Evolutionary conservation across 2,797 vertebrate species (phyloP), one percentile per base, ranked within the genome.

Genomic region (Pseudochaenichthys georgianus): DNA sequence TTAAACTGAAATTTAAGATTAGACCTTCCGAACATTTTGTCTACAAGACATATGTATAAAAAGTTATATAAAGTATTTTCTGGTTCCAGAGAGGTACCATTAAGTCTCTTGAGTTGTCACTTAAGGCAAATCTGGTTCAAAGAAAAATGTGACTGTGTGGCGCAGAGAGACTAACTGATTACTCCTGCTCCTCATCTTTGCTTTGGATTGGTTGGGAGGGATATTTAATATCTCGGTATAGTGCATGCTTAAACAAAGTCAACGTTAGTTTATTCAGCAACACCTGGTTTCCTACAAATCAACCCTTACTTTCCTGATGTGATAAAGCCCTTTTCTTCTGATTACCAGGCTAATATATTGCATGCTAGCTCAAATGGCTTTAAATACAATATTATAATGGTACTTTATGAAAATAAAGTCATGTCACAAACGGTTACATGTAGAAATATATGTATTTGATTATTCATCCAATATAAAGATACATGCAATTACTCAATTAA

Each of bases 391-490:
- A 38, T 9, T 38, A 38, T 38, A 9, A 38, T 38, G 34, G 8
- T 38, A 38, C 34, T 38, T 38, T 38, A 38, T 38, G 34, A 38
- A 38, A 38, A 38, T 38, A 21, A 47, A 47, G 17, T 74, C n/a
- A 75, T 43, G 64, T 57, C 43, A 75, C 48, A 80, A 69, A 62
- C 4, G 3, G 12, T 66, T 41, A 55, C 12, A 57, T 67, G 21
- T 62, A 85, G 48, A 67, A 80, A 90, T 83, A 72, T 61, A 77
- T 91, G 86, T 87, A 85, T 86, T 81, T 72, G n/a, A 77, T 43
- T 73, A 64, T 77, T 48, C 70, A 63, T 86, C 31, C 55, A 72
- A 45, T 66, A 66, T 41, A 77, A 38, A 80, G 74, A 75, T 70
- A 70, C 4, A 61, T 78, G 19, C n/a, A 51, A 57, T 59, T 62